Conservation (phyloP, 1,140 invertebrate species). For the Asobara japonica region DNA sequence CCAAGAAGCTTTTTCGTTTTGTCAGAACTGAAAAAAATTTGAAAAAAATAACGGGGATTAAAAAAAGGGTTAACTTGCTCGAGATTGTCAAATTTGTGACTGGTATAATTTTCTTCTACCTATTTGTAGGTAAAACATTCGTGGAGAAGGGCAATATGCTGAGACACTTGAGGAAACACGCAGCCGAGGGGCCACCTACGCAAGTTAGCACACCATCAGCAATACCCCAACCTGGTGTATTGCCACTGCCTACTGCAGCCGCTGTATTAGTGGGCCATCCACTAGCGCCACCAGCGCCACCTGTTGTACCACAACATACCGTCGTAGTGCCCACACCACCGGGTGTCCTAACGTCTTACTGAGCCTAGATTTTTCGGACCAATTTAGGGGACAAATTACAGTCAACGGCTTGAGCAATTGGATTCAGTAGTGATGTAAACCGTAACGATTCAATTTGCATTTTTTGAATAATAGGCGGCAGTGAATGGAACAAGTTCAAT, state of each 20-base stretch:
- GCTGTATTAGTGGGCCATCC: conserved; percentile 64
- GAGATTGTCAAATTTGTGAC: too few relatives aligned
- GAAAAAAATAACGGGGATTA: too few relatives aligned
- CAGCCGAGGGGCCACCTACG: conserved; percentile 62
- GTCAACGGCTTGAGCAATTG: too few relatives aligned
- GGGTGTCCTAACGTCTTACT: conserved; percentile 62
- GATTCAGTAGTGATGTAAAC: too few relatives aligned
- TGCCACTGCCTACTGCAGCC: conserved; percentile 38
- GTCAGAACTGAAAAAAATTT: too few relatives aligned
- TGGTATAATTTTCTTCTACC: too few relatives aligned
- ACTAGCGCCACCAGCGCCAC: conserved; percentile 56
- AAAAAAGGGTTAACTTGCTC: too few relatives aligned
- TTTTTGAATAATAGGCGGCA: too few relatives aligned
- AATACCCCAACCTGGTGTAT: conserved; percentile 56
- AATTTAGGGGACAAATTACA: background rate
- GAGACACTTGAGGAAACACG: conserved; percentile 70
- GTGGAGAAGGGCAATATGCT: conserved; percentile 81
- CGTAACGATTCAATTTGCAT: too few relatives aligned
- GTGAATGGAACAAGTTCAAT: too few relatives aligned
- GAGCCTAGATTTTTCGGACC: conserved; percentile 36
- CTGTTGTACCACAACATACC: conserved; percentile 63
- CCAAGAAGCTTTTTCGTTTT: too few relatives aligned
- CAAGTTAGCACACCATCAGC: conserved; percentile 59
- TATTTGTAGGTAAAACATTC: too few relatives aligned
- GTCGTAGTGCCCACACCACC: conserved; percentile 65